A percentile compares a stretch with the other conserved stretches of the same genome.
These are phyloP conservation scores for Diarsia brunnea DNA, from an alignment of 2,888 invertebrate genomes.

Conservation along the genomic window DNA sequence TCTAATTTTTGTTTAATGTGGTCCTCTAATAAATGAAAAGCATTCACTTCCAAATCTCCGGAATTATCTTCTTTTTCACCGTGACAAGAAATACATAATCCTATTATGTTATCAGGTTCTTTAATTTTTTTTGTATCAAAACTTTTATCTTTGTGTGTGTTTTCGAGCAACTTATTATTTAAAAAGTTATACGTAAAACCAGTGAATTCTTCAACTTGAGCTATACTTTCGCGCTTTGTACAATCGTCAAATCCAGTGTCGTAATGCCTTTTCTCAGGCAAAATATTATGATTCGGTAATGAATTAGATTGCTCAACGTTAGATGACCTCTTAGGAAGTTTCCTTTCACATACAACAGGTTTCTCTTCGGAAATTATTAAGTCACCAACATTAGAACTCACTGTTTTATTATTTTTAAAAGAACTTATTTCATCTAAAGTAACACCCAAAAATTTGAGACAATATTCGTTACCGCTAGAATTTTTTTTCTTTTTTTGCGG, in stretches of 20 bases:
- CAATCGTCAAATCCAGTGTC: constrained; percentile 19
- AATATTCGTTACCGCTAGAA: constrained; percentile 72
- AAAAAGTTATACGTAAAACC: constrained; percentile 55
- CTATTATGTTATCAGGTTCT: constrained; percentile 41
- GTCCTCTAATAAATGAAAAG: constrained; percentile 82
- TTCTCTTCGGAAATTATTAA: constrained; percentile 21
- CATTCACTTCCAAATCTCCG: constrained; percentile 83
- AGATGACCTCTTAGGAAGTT: constrained; percentile 18
- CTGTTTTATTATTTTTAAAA: constrained; percentile 41
- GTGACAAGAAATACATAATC: constrained; percentile 80
- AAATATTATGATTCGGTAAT: constrained; percentile 16
- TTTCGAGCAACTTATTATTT: constrained; percentile 51
- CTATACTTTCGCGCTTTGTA: constrained; percentile 62
- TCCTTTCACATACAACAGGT: constrained; percentile 17
- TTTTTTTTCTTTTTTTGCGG: constrained; percentile 55
- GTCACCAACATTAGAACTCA: neutral
- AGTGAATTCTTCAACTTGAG: constrained; percentile 68
- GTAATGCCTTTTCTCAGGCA: constrained; percentile 12
- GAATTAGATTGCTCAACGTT: constrained; percentile 18
- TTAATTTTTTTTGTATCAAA: constrained; percentile 66
- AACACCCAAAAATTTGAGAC: constrained; percentile 84
- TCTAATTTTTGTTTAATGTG: constrained; percentile 81
- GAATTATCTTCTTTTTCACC: constrained; percentile 68
- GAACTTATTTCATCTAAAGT: constrained; percentile 75
- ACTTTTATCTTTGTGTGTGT: constrained; percentile 62